These are phyloP conservation scores for Glaucomys volans DNA, from an alignment of 2,113 vertebrate genomes.

Conservation along the genomic window DNA sequence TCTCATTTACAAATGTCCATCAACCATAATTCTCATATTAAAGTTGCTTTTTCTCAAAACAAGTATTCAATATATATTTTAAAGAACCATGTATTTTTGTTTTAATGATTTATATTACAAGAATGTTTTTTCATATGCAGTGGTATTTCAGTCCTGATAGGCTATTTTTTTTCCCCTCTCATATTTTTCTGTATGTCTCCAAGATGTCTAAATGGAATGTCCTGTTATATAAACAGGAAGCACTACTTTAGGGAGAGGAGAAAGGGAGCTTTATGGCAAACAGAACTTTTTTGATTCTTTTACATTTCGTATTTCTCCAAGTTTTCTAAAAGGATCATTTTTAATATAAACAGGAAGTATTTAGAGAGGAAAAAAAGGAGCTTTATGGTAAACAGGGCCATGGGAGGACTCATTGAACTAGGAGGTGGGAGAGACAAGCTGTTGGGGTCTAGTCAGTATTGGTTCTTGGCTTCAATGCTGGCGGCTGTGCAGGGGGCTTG, in stretches of 20 bases:
- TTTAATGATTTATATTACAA: not conserved
- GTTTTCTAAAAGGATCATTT: conserved; percentile 36
- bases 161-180: not conserved
- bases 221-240: not conserved
- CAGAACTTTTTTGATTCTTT: not conserved
- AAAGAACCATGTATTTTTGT: not conserved
- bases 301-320: not conserved
- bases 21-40: not conserved
- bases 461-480: not conserved
- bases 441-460: not conserved
- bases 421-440: not conserved
- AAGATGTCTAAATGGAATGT: conserved; percentile 24
- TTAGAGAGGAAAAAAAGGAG: not conserved
- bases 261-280: not conserved
- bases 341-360: conserved; percentile 12
- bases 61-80: not conserved
- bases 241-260: not conserved
- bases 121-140: not conserved
- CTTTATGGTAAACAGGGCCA: not conserved
- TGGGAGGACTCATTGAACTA: not conserved
- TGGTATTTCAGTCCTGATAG: not conserved
- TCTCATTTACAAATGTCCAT: not conserved
- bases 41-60: conserved; percentile 44
- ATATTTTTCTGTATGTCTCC: not conserved
- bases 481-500: not conserved